Base-by-base conservation (phyloP, 2,888 invertebrate genomes). In the Drosophila recens region DNA sequence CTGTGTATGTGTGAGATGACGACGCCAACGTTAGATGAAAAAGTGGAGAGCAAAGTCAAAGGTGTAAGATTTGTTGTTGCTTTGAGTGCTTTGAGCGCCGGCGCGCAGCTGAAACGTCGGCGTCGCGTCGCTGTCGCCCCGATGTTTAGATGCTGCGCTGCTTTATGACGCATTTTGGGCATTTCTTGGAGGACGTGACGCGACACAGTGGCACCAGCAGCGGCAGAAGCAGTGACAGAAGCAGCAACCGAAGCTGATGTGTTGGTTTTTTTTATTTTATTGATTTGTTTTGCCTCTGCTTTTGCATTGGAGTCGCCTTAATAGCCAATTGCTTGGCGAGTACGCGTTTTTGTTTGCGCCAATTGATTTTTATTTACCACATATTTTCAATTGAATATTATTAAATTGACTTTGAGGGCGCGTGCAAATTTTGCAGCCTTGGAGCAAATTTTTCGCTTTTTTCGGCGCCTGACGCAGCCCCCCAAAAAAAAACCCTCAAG, bases 401-500 rank as follows among this genome's bases (percentile, higher is more conserved):
- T 85, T 85, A 83, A 85, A 80, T 85, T 85, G 84, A 85, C 84
- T 85, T 84, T 85, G 84, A 86, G 80, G 83, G 84, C 86, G 86
- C 80, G 83, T 80, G 86, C 84, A 83, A 86, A 79, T 79, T 79
- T 40, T 46, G 48, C 67, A 83, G 81, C 83, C 83, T 83, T 83
- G 83, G 69, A 58, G 42, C 75, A 49, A 75, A 71, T 75, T 84
- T 83, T 76, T 68, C 17, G 8, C 9, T 33, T 30, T 10, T 20
- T 20, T 57, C n/a, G 66, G 63, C 62, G 75, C 67, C 79, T 71
- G 77, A 67, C 45, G 45, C 43, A 58, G 27, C 11, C 23, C 9
- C 30, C 36, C 23, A 23, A 23, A 30, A n/a, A n/a, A n/a, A 43
- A 34, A 54, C 43, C 11, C 42, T 2, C 43, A 45, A 11, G 23